These are phyloP conservation scores for Lutraria lutraria DNA, from an alignment of 2,888 invertebrate genomes.

Conservation along the genomic window DNA sequence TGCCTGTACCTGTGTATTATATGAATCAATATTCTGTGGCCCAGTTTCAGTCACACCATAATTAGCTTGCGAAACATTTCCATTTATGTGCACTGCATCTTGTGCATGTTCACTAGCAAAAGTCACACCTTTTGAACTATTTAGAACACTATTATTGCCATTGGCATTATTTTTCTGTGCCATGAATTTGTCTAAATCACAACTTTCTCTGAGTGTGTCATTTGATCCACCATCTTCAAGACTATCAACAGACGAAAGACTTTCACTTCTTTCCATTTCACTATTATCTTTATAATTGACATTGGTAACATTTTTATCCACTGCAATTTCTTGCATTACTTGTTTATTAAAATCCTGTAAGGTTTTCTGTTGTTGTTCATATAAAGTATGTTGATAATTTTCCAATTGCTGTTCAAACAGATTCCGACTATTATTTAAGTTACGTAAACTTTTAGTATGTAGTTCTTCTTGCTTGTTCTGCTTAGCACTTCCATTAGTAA, in stretches of 20 bases:
- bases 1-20: conserved; percentile 60
- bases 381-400: conserved; percentile 81
- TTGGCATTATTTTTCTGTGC: conserved; percentile 47
- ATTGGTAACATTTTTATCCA: conserved; percentile 68
- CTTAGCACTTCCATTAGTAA: conserved; percentile 23
- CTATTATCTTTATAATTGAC: conserved; percentile 53
- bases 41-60: conserved; percentile 5
- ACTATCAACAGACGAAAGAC: conserved; percentile 81
- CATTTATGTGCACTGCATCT: conserved; percentile 39
- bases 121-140: conserved; percentile 44
- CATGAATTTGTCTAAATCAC: conserved; percentile 58
- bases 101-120: conserved; percentile 30
- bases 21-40: conserved; percentile 61
- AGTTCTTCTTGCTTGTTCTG: conserved; percentile 70
- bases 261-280: conserved; percentile 72
- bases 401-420: conserved; percentile 85
- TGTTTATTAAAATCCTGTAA: conserved; percentile 82
- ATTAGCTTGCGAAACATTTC: conserved; percentile 33
- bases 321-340: conserved; percentile 80
- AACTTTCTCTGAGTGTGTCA: conserved; percentile 67
- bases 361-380: conserved; percentile 81
- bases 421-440: conserved; percentile 81
- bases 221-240: conserved; percentile 74
- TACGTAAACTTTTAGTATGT: conserved; percentile 80
- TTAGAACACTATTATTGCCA: conserved; percentile 33